These are phyloP conservation scores for Ornithoptera priamus DNA, from an alignment of 2,888 invertebrate genomes.

Conservation along the genomic window DNA sequence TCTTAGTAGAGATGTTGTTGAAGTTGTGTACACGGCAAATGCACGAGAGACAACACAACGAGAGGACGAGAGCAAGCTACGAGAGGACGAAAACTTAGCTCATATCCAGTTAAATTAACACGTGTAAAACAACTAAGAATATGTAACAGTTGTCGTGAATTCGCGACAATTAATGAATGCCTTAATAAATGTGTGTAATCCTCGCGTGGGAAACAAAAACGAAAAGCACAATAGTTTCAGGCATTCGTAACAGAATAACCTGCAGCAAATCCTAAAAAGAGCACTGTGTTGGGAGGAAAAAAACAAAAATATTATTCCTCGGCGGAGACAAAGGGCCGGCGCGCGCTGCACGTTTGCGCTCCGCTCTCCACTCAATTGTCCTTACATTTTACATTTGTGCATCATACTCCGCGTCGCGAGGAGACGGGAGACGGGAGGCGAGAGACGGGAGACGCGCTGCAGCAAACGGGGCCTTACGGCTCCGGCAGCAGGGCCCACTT, in stretches of 20 bases:
- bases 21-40: no score
- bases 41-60: no score
- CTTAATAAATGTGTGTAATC: no score
- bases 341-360: slow-evolving; percentile 61
- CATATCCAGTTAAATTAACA: no score
- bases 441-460: slow-evolving; percentile 74
- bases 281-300: slow-evolving; percentile 40
- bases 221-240: neutral
- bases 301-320: slow-evolving; percentile 46
- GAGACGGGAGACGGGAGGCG: slow-evolving; percentile 47
- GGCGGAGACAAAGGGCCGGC: slow-evolving; percentile 54
- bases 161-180: no score
- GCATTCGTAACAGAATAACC: slow-evolving; percentile 31
- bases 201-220: neutral
- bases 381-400: slow-evolving; percentile 77
- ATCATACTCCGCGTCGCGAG: slow-evolving; percentile 72
- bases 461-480: slow-evolving; percentile 18
- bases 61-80: no score
- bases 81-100: no score
- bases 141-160: no score
- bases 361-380: slow-evolving; percentile 70
- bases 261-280: slow-evolving; percentile 50
- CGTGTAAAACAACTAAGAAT: no score
- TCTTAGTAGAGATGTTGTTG: no score
- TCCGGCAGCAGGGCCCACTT: neutral